Evolutionary conservation across 2,797 vertebrate species (phyloP).

Genomic region (Microctenopoma steveboyesi): DNA sequence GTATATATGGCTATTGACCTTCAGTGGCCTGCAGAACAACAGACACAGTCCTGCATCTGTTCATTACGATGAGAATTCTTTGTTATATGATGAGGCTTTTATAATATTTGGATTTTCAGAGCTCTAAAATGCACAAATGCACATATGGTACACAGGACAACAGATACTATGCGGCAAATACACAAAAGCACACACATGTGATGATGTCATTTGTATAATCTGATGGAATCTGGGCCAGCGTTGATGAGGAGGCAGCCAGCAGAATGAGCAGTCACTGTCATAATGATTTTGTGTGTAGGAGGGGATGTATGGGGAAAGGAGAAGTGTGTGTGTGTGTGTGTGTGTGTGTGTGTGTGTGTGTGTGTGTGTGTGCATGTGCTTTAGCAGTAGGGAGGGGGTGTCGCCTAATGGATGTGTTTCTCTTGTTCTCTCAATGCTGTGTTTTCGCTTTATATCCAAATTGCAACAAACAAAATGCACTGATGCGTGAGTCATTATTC

Average conservation of each 20-base stretch:
- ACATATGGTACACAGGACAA: background rate
- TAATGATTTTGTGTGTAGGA: slow-evolving; percentile 63
- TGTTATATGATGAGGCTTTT: slow-evolving; percentile 19
- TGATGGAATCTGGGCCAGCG: slow-evolving; percentile 76
- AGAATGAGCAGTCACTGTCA: slow-evolving; percentile 69
- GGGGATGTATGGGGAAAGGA: slow-evolving; percentile 58
- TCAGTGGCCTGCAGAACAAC: slow-evolving; percentile 47
- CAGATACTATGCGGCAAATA: slow-evolving; percentile 9
- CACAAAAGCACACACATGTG: slow-evolving; percentile 38
- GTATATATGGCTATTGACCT: slow-evolving; percentile 25
- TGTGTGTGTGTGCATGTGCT: background rate
- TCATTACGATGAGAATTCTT: slow-evolving; percentile 2
- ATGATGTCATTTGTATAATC: slow-evolving; percentile 74
- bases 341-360: background rate
- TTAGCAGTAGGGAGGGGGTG: slow-evolving; percentile 17
- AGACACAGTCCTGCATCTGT: slow-evolving; percentile 43
- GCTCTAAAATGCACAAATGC: slow-evolving; percentile 6
- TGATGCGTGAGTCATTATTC: slow-evolving; percentile 35
- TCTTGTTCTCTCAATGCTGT: slow-evolving; percentile 20
- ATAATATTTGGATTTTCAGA: slow-evolving; percentile 6
- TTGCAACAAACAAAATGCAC: slow-evolving; percentile 47
- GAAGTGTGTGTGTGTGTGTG: slow-evolving; percentile 15
- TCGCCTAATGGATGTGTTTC: slow-evolving; percentile 24
- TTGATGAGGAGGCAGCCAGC: slow-evolving; percentile 67
- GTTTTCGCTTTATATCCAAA: slow-evolving; percentile 30